A percentile compares a stretch with the other conserved stretches of the same genome.
Conservation (phyloP, 2,113 vertebrate genomes). For the Anguilla rostrata region DNA sequence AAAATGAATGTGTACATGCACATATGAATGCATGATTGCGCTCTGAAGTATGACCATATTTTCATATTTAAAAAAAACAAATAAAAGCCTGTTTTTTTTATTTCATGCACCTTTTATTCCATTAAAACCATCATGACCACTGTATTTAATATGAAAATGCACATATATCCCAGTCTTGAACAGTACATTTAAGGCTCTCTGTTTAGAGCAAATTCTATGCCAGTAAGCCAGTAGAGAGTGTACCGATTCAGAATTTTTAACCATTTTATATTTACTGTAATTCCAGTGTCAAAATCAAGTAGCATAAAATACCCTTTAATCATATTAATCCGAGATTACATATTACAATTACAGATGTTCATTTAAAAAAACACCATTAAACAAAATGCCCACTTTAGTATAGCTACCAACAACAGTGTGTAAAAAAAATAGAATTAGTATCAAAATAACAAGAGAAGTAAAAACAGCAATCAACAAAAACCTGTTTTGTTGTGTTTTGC, state of each 20-base stretch:
- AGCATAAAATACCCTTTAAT: conserved; percentile 55
- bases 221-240: conserved; percentile 60
- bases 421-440: conserved; percentile 76
- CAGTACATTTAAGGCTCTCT: conserved; percentile 90
- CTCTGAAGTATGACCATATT: neutral
- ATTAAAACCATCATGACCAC: conserved; percentile 74
- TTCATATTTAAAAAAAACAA: neutral
- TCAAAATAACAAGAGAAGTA: conserved; percentile 85
- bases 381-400: conserved; percentile 77
- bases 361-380: conserved; percentile 76
- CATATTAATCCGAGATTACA: conserved; percentile 51
- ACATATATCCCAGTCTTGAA: conserved; percentile 74
- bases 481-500: conserved; percentile 23
- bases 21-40: neutral
- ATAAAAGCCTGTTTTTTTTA: neutral
- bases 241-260: conserved; percentile 63
- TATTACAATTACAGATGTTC: conserved; percentile 40
- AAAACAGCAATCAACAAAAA: conserved; percentile 43
- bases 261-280: conserved; percentile 73
- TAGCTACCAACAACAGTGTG: conserved; percentile 80
- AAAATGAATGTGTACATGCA: too few species aligned
- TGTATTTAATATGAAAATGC: conserved; percentile 61
- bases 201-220: conserved; percentile 63
- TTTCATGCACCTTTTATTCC: conserved; percentile 98
- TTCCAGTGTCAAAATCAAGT: conserved; percentile 83